Conservation (phyloP, 2,113 vertebrate species). For the Syngnathoides biaculeatus region DNA sequence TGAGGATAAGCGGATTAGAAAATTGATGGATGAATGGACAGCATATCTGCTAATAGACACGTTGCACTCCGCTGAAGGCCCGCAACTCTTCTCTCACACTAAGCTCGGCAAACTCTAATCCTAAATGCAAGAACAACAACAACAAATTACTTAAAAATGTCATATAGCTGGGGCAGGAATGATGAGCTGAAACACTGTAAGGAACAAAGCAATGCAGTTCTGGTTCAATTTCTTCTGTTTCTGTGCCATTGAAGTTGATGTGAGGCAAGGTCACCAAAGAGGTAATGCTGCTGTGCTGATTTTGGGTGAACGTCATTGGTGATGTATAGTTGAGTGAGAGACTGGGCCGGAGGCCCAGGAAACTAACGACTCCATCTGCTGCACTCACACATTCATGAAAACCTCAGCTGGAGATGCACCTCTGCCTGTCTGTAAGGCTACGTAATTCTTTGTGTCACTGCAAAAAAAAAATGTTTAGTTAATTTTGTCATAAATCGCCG, state of each 20-base stretch:
- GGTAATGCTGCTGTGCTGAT: constrained; percentile 25
- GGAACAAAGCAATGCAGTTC: background rate
- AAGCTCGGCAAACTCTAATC: too few species aligned
- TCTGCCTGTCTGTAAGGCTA: constrained; percentile 31
- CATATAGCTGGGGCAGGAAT: too few species aligned
- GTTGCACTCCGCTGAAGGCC: too few species aligned
- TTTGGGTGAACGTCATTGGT: constrained; percentile 22
- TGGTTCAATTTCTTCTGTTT: background rate
- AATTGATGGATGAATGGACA: too few species aligned
- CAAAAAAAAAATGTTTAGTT: constrained; percentile 10
- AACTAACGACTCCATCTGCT: constrained; percentile 65
- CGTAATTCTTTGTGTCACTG: constrained; percentile 1
- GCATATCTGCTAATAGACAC: too few species aligned
- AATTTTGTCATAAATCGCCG: background rate
- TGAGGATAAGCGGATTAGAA: too few species aligned
- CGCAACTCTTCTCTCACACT: too few species aligned
- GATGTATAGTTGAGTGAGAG: constrained; percentile 43
- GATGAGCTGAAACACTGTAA: background rate
- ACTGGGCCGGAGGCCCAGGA: constrained; percentile 43
- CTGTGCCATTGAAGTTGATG: background rate
- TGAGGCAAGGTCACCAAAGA: constrained; percentile 13
- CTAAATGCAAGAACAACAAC: too few species aligned
- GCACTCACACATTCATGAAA: constrained; percentile 62
- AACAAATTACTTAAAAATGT: too few species aligned
- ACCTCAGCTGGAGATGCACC: constrained; percentile 65